Conservation (phyloP, 37 sponge, comb jelly and placozoan genomes). For the Tethya wilhelma region DNA sequence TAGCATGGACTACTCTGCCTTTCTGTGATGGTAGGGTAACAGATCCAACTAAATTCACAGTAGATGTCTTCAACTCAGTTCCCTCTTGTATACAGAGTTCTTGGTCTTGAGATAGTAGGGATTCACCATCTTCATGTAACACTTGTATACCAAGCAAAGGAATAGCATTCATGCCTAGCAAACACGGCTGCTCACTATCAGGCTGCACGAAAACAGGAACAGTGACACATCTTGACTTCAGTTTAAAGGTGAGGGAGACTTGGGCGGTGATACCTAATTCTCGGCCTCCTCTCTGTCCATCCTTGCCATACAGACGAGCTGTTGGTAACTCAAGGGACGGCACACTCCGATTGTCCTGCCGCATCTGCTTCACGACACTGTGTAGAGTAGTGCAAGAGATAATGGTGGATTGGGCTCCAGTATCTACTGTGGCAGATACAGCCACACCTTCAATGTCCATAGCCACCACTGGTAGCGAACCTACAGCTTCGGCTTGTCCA, state of each 20-base stretch:
- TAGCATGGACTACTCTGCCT: background rate
- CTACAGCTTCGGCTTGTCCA: conserved; percentile 1
- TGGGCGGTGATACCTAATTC: conserved; percentile 27
- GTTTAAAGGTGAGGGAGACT: conserved; percentile 2
- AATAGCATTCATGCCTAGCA: conserved; percentile 34
- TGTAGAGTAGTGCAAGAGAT: conserved; percentile 4
- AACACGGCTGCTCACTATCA: conserved; percentile 25
- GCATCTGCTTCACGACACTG: background rate
- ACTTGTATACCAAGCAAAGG: conserved; percentile 28
- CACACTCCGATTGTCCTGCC: background rate
- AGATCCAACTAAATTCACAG: background rate
- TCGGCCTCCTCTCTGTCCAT: conserved; percentile 24
- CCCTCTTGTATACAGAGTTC: background rate
- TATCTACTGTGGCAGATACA: conserved; percentile 4
- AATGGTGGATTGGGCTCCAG: conserved; percentile 42
- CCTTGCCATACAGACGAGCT: conserved; percentile 22
- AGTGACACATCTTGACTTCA: background rate
- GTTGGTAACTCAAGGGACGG: conserved; percentile 9
- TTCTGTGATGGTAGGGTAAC: conserved; percentile 3
- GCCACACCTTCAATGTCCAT: conserved; percentile 17
- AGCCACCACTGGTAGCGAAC: background rate
- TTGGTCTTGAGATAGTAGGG: background rate
- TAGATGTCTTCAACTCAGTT: background rate
- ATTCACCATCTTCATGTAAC: background rate
- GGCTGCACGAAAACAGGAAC: conserved; percentile 43